Base-by-base conservation (phyloP, 2,113 vertebrate species). In the Galbula dea region DNA sequence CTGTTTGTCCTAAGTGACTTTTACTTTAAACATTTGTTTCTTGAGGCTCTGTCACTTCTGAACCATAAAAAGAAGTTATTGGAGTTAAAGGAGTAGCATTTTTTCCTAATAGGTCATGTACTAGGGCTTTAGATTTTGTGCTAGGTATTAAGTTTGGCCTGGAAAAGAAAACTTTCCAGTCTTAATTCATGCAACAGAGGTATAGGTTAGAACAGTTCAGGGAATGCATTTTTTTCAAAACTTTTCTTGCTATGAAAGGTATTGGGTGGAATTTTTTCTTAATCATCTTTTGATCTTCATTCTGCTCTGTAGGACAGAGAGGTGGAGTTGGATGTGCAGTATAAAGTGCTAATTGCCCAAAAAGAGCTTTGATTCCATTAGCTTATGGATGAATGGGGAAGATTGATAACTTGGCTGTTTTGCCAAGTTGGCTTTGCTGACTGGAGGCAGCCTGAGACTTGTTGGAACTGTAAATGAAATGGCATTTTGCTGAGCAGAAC, bases 241-340 rank as follows among this genome's bases (percentile, higher is more conserved):
- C 37, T 72, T 72, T 59, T 51, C 6, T 49, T 92, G 63, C 51
- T 87, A 6, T 55, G 76, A 26, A 62, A 66, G 32, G 26, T 82
- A 52, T 23, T 30, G 62, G 18, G 34, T 76, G 27, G 72, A 66
- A 10, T 83, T 69, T 62, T 82, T 93, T 79, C 48, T 73, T 34
- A 54, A 63, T 91, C 51, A 43, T 83, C 78, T 92, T 85, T 83
- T 94, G 87, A 48, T 94, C 71, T 88, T 95, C 49, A 15, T 87
- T 63, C 29, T 63, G 46, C 43, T 93, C 54, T 67, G 51, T 83
- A 67, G 75, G 89, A 76, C 62, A 76, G 41, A 65, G 57, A 79
- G 36, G 76, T 82, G 62, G 84, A 39, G 73, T 83, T 85, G 1
- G 5, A 91, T 2, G 2, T 79, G 81, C 58, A 48, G 72, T 80